Base-by-base conservation (phyloP, 2,888 invertebrate genomes). In the Sisyra terminalis region DNA sequence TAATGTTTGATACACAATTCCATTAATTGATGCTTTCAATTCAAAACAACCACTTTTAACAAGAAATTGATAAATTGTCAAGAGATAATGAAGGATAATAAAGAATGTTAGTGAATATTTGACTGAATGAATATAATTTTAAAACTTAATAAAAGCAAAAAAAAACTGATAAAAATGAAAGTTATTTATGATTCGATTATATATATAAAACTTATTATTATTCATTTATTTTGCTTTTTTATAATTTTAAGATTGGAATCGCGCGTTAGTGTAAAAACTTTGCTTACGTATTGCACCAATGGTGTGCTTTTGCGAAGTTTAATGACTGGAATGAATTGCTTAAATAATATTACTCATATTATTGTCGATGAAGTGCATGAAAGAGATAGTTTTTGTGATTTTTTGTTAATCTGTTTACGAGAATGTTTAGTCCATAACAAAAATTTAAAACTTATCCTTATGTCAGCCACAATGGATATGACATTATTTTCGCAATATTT, bases 301-400 rank as follows among this genome's bases (percentile, higher is more conserved):
- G 90, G 92, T 0, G 84, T 93, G 3, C 67, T 93, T 45, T 67
- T 97, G 46, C 68, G 94, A 41, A 89, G 87, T 0, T 66, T 97
- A 44, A 88, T 93, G 79, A 75, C 75, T 2, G 83, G 84, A 2
- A 81, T 81, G 48, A 65, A 69, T 6, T 70, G 77, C 2, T 65
- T 87, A 10, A 48, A 52, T 8, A 71, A 78, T 11, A 76, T 89
- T 39, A 87, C 90, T 0, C 96, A 96, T 59, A 67, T 88, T 35
- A 76, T 88, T 41, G 76, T 94, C 53, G 97, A 97, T 61, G 97
- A 97, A 64, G 81, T 96, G 18, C 97, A 97, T 61, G 96, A 96
- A 59, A 72, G 96, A 0, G 93, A 94, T 61, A 76, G 86, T 55
- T 81, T 88, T 57, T 84, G 87, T 40, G 97, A 97, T 63, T 94